Conservation (phyloP, 2,113 vertebrate species). For the Dendrocopos noguchii region DNA sequence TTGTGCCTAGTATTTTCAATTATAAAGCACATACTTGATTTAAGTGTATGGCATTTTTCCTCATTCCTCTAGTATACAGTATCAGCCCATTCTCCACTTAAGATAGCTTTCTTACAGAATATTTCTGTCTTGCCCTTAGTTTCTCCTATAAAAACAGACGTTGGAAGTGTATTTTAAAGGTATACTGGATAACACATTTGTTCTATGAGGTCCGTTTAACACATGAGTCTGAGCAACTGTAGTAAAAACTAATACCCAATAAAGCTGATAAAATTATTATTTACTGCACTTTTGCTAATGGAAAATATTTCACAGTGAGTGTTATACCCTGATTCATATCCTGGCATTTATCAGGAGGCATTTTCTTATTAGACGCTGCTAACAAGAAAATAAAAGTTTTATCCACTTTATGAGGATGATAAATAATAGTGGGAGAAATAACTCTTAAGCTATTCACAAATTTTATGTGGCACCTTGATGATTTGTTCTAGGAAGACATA, state of each 20-base stretch:
- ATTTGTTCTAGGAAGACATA: conserved; percentile 29
- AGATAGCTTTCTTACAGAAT: background rate
- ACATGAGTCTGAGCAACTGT: conserved; percentile 5
- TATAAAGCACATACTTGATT: too few species aligned
- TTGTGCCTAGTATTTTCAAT: too few species aligned
- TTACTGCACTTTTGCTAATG: conserved; percentile 37
- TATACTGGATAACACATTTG: background rate
- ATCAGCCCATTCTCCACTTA: background rate
- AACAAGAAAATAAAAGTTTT: conserved; percentile 41
- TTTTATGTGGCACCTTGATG: background rate
- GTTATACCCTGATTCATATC: conserved; percentile 66
- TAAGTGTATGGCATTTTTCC: background rate
- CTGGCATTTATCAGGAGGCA: conserved; percentile 64
- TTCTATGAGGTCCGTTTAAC: background rate
- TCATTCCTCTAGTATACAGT: background rate
- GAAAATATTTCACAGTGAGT: conserved; percentile 43
- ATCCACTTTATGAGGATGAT: conserved; percentile 52
- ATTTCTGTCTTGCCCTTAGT: background rate
- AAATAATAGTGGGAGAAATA: conserved; percentile 70
- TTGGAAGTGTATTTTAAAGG: conserved; percentile 8
- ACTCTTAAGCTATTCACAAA: conserved; percentile 54
- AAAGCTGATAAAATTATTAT: conserved; percentile 57
- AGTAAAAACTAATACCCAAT: conserved; percentile 48
- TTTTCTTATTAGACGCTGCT: conserved; percentile 42
- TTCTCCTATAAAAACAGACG: background rate